Base-by-base conservation (phyloP, 2,113 vertebrate genomes). In the Parus major region DNA sequence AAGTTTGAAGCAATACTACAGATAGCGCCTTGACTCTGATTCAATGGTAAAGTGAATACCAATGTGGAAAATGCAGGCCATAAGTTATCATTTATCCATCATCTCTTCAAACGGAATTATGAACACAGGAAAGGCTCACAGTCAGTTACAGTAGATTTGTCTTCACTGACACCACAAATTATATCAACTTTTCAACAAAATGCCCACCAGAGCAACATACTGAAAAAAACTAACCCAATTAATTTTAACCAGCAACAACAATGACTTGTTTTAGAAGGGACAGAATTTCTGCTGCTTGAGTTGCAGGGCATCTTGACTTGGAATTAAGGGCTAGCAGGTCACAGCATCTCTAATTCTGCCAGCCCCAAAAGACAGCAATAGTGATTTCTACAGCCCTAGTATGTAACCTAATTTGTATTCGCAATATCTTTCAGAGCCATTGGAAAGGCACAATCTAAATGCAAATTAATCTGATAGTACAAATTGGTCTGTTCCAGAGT, bases 371-470 rank as follows among this genome's bases (percentile, higher is more conserved):
- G 7, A 35, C 12, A 73, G 29, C 13, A 55, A 31, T 5, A 91
- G 52, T 47, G 11, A 6, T 65, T 91, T 69, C 46, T 69, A 31
- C 39, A 56, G n/a, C 39, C 44, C 44, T 63, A 35, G 9, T 17
- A 10, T 55, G 59, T 77, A 87, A 53, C 9, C 9, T 55, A 14
- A 73, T 80, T 91, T 80, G 11, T 52, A 49, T 81, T 77, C 77
- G 17, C 64, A 80, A 52, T 6, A 12, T 73, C 25, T 84, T 78
- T 81, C 76, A 60, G 71, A 90, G 44, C 12, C 28, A 56, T 83
- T 75, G 49, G 49, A 92, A 93, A 94, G 35, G n/a, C 64, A 81
- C 56, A 81, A 42, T 93, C 28, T 78, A 92, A 93, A 90, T 84
- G 61, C 68, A 92, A 91, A 91, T 68, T 83, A 70, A 86, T 50